phyloP scores from a whole-genome alignment of 2,888 invertebrate genomes.

The Bimastos eiseni region DNA sequence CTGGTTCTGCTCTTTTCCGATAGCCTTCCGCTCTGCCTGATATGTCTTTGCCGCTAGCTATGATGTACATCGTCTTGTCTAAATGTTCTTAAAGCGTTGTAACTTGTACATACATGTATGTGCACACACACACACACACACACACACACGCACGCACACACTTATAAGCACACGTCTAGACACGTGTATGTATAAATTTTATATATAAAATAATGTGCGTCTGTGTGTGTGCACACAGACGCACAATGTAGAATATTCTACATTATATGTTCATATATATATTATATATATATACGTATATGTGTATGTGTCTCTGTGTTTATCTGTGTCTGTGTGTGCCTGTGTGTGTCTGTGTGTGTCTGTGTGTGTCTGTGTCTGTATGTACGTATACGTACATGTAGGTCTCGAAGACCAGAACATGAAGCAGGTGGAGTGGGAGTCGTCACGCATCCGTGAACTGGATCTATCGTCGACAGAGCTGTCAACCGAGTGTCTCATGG shows the following conservation, averaged over 20 bases:
- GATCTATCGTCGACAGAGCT: conserved; percentile 97
- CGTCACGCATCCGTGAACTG: conserved; percentile 85
- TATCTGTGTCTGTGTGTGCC: too few species aligned
- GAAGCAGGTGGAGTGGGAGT: conserved; percentile 97
- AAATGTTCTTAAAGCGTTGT: background rate
- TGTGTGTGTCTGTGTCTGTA: too few species aligned
- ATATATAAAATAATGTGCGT: too few species aligned
- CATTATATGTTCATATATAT: too few species aligned
- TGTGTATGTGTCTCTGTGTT: too few species aligned
- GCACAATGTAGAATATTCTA: too few species aligned
- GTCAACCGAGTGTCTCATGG: conserved; percentile 87
- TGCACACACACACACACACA: background rate
- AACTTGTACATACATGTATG: background rate
- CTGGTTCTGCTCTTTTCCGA: background rate
- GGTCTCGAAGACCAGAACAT: conserved; percentile 88
- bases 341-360: too few species aligned
- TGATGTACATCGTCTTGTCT: background rate
- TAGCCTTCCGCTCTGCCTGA: too few species aligned
- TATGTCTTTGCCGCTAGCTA: background rate
- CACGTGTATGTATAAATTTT: too few species aligned
- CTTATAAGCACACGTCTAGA: background rate
- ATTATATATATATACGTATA: too few species aligned
- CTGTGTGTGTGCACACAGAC: too few species aligned
- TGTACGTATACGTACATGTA: conserved; percentile 57
- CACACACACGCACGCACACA: background rate